phyloP scores from a whole-genome alignment of 2,888 invertebrate genomes.

The Mantis religiosa region DNA sequence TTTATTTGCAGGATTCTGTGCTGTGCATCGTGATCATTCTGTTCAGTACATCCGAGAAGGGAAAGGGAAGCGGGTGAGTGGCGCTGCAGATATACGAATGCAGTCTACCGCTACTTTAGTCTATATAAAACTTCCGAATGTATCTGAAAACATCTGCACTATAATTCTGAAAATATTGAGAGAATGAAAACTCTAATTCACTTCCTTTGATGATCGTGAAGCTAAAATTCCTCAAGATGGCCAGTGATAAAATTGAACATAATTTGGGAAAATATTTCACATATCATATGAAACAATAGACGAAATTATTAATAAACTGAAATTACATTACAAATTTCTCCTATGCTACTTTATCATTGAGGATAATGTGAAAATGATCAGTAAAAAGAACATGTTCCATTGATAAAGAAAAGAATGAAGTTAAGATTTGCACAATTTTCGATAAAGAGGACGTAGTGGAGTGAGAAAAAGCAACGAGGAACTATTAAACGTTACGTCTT shows the following conservation, averaged over 20 bases:
- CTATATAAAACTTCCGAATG: background rate
- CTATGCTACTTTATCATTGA: too few species aligned
- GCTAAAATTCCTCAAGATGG: background rate
- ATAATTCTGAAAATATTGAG: background rate
- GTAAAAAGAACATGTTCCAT: too few species aligned
- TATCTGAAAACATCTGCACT: background rate
- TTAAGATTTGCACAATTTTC: too few species aligned
- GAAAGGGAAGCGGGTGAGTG: slow-evolving; percentile 75
- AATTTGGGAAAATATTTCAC: too few species aligned
- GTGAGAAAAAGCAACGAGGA: too few species aligned
- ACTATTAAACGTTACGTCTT: too few species aligned
- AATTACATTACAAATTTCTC: too few species aligned
- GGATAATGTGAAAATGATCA: too few species aligned
- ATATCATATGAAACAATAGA: too few species aligned
- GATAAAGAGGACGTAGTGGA: too few species aligned
- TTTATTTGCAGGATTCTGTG: slow-evolving; percentile 65
- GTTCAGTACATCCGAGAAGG: slow-evolving; percentile 83
- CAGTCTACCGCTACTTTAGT: background rate
- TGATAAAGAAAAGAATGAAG: too few species aligned
- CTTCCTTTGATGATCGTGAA: background rate
- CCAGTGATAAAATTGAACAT: background rate
- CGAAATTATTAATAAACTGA: too few species aligned
- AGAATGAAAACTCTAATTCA: background rate
- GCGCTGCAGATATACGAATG: background rate
- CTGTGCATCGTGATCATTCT: slow-evolving; percentile 76